Percentiles rank a stretch among this genome's conserved stretches.
Evolutionary conservation across 2,888 invertebrate genomes (phyloP).

Genomic region (Trichogramma dendrolimi): DNA sequence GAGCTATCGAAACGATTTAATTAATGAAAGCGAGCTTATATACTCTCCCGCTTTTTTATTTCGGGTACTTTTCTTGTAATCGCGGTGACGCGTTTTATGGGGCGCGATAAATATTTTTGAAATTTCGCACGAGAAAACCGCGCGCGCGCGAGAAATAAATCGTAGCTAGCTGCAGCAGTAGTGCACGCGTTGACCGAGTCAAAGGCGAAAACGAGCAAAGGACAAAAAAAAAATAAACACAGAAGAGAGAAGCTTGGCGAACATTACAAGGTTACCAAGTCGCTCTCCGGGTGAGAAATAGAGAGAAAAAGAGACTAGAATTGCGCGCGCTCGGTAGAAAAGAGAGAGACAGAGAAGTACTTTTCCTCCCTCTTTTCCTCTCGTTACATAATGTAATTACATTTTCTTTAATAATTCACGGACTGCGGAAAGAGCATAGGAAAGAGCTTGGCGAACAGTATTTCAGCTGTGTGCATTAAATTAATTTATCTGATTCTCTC

Average conservation of each 20-base stretch:
- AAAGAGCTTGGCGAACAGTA: slow-evolving; percentile 21
- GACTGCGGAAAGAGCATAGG: slow-evolving; percentile 14
- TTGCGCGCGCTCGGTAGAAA: not conserved
- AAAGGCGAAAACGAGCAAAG: not conserved
- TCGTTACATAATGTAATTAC: slow-evolving; percentile 25
- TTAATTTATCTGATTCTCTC: slow-evolving; percentile 28
- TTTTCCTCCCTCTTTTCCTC: not conserved
- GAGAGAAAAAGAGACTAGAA: not conserved
- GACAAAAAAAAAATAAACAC: not conserved
- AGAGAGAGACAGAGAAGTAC: not conserved
- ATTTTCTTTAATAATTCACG: slow-evolving; percentile 25
- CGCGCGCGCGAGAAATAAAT: no score
- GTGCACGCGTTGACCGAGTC: no score
- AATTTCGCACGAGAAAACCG: no score
- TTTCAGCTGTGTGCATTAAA: slow-evolving; percentile 30
- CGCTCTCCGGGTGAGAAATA: not conserved
- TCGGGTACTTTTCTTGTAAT: no score
- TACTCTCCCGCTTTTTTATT: no score
- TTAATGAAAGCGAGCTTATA: no score
- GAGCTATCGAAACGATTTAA: no score
- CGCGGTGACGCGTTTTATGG: no score
- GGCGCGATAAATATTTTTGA: no score
- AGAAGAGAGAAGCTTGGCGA: no score
- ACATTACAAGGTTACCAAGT: not conserved
- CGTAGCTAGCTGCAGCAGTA: no score